Percentiles rank a stretch among this genome's conserved stretches.
These are phyloP conservation scores for Ptyas mucosa DNA, from an alignment of 2,113 vertebrate species.

Conservation along the genomic window DNA sequence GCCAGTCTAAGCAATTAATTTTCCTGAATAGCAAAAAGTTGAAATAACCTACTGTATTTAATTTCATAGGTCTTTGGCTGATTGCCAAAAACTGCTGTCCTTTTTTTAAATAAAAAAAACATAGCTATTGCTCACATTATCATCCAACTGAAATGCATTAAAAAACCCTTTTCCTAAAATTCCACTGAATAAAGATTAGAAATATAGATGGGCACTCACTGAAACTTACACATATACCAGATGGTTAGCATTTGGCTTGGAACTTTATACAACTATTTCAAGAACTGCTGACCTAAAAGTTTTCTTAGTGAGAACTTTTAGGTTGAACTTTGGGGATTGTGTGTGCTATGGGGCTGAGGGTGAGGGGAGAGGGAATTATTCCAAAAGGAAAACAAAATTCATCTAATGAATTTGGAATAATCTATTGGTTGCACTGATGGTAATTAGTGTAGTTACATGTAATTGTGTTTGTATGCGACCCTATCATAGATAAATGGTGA, in stretches of 20 bases:
- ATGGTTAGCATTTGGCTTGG: neutral
- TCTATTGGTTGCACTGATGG: neutral
- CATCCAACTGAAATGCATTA: conserved; percentile 15
- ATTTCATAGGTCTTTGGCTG: neutral
- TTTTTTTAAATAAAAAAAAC: neutral
- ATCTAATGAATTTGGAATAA: neutral
- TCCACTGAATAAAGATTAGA: conserved; percentile 4
- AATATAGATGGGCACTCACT: neutral
- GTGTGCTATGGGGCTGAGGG: neutral
- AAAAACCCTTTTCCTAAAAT: neutral
- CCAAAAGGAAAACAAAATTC: neutral
- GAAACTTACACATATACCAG: fast-evolving
- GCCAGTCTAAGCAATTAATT: conserved; percentile 1
- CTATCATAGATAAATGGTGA: neutral
- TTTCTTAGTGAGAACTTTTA: neutral
- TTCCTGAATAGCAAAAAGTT: neutral
- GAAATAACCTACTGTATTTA: neutral
- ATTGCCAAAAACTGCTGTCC: neutral
- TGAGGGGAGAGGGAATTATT: neutral
- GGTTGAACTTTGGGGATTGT: neutral
- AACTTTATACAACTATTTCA: neutral
- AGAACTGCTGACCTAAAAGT: neutral
- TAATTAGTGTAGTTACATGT: neutral
- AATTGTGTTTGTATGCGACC: neutral
- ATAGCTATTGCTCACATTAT: conserved; percentile 5